Evolutionary conservation across 2,888 invertebrate species (phyloP).

Genomic region (Julus scanicus): DNA sequence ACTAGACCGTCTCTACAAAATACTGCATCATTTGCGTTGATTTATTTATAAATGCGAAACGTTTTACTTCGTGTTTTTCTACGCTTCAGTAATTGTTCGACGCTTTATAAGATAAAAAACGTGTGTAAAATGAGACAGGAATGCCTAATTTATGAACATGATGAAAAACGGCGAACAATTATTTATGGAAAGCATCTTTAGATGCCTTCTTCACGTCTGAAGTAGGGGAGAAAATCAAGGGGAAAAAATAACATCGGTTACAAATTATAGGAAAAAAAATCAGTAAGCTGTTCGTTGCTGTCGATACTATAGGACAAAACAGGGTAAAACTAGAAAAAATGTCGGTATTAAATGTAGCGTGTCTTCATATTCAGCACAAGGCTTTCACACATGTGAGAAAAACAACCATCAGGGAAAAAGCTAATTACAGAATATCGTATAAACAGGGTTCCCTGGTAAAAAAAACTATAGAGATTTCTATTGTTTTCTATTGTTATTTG

Average conservation of each 20-base stretch:
- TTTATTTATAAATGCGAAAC: constrained; percentile 20
- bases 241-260: neutral
- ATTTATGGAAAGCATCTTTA: constrained; percentile 4
- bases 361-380: no score
- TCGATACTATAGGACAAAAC: no score
- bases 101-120: neutral
- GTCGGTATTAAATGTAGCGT: no score
- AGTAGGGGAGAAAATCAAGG: neutral
- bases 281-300: neutral
- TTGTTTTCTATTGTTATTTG: no score
- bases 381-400: no score
- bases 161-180: constrained; percentile 19
- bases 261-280: neutral
- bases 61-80: constrained; percentile 4
- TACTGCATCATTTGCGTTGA: neutral
- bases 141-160: constrained; percentile 26
- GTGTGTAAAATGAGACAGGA: constrained; percentile 3
- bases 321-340: no score
- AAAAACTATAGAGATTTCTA: no score
- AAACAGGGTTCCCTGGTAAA: no score
- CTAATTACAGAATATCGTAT: no score
- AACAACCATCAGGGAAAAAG: no score
- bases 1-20: neutral
- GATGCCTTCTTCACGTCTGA: neutral
- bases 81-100: constrained; percentile 27